Evolutionary conservation across 2,888 invertebrate genomes (phyloP), one percentile per base, ranked within the genome.

Genomic region (Lysandra coridon): DNA sequence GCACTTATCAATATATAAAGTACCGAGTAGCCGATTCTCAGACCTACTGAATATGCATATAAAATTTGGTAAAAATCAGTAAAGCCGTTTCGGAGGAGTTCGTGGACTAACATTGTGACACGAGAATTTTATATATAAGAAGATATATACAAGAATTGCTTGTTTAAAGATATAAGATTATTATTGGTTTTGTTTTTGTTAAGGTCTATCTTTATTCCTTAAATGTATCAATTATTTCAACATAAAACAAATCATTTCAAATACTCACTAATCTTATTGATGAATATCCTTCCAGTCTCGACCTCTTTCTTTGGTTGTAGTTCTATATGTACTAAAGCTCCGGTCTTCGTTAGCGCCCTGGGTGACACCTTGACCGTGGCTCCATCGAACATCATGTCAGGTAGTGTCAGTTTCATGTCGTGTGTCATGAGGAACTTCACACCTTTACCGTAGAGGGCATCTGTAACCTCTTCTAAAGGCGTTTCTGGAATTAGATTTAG

Each of bases 371-470:
- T 96, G 82, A 98, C 89, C 12, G 95, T 96, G 0, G 97, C 96
- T 7, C 97, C 97, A 73, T 97, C 96, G 86, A 97, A 97, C 85
- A 97, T 92, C 79, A 96, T 93, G 80, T 97, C 96, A 0, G 98
- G 98, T 77, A 98, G 86, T 73, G 96, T 93, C 64, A 98, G 83
- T 84, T 96, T 96, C 87, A 98, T 92, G 86, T 98, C 97, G 83
- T 98, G 97, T 0, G 97, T 97, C 89, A 97, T 96, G 40, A 98
- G 91, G 85, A 98, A 98, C 84, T 96, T 96, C 0, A 96, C 90
- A 10, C 96, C 96, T 87, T 96, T 97, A 74, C 95, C 96, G 85
- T 96, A 96, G 0, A 98, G 88, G 0, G 97, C 95, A 82, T 96
- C 96, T 0, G 97, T 96, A 23, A 98, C 96, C 91, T 97, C 97